Conservation (phyloP, 2,797 vertebrate species). For the Semaprochilodus insignis region DNA sequence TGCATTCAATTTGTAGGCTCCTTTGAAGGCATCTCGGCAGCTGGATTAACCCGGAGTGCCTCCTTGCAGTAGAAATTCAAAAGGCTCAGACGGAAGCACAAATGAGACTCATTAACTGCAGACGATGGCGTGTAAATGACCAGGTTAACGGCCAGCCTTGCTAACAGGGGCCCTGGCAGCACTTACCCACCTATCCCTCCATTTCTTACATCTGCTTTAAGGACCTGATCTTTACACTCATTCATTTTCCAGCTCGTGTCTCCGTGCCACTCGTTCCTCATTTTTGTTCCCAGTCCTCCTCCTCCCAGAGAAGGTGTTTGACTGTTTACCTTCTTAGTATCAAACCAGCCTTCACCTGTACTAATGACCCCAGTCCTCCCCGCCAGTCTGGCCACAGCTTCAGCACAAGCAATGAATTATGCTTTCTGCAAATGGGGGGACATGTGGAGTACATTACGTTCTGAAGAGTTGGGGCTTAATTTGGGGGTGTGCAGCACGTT, state of each 20-base stretch:
- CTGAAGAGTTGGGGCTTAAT: not conserved
- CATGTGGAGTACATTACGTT: conserved; percentile 2
- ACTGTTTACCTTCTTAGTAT: not conserved
- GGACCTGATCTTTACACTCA: conserved; percentile 17
- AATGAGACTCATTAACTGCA: not conserved
- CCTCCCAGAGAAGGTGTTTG: conserved; percentile 68
- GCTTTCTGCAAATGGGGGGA: not conserved
- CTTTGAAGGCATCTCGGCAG: not conserved
- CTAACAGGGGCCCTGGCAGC: conserved; percentile 12
- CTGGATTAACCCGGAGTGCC: not conserved
- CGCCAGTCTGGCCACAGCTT: not conserved
- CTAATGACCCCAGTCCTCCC: conserved; percentile 76
- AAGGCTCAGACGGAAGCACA: not conserved
- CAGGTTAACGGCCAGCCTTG: not conserved
- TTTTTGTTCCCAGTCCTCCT: conserved; percentile 50
- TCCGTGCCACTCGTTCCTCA: conserved; percentile 60
- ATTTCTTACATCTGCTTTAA: conserved; percentile 63
- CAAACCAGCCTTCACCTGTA: conserved; percentile 60
- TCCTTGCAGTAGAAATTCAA: not conserved
- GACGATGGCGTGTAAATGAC: not conserved
- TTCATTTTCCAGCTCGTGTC: conserved; percentile 72
- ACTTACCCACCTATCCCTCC: conserved; percentile 45
- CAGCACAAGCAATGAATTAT: not conserved
- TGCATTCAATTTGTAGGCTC: not conserved
- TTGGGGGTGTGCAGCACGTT: conserved; percentile 52